Conservation (phyloP, 2,113 vertebrate genomes). For the Festucalex cinctus region DNA sequence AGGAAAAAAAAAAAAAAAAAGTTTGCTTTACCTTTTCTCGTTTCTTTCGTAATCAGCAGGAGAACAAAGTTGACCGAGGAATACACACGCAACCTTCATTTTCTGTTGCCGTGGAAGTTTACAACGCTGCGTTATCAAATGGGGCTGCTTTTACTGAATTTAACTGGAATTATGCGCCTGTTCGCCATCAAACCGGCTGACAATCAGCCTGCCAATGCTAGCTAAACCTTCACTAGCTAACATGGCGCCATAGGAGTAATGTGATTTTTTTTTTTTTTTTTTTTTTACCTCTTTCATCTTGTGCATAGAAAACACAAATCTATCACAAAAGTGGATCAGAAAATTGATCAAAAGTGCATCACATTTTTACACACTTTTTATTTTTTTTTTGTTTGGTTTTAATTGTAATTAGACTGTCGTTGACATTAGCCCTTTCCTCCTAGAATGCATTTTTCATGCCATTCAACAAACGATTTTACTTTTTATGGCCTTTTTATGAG, state of each 20-base stretch:
- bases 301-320: background rate
- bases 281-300: no score
- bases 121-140: no score
- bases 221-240: background rate
- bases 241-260: background rate
- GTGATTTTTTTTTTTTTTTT: no score
- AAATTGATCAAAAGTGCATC: background rate
- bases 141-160: no score
- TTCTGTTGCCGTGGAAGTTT: no score
- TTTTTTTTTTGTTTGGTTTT: background rate
- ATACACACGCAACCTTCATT: no score
- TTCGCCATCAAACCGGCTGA: no score
- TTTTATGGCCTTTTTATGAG: background rate
- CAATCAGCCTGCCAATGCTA: background rate
- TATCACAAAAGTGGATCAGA: background rate
- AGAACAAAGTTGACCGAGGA: no score
- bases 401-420: background rate
- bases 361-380: background rate
- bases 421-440: background rate
- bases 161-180: no score
- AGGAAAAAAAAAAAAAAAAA: no score
- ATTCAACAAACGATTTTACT: background rate
- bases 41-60: no score
- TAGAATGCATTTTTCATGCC: background rate
- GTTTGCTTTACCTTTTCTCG: no score